Evolutionary conservation across 2,113 vertebrate genomes (phyloP), one percentile per base, ranked within the genome.

Genomic region (Ibidorhyncha struthersii): DNA sequence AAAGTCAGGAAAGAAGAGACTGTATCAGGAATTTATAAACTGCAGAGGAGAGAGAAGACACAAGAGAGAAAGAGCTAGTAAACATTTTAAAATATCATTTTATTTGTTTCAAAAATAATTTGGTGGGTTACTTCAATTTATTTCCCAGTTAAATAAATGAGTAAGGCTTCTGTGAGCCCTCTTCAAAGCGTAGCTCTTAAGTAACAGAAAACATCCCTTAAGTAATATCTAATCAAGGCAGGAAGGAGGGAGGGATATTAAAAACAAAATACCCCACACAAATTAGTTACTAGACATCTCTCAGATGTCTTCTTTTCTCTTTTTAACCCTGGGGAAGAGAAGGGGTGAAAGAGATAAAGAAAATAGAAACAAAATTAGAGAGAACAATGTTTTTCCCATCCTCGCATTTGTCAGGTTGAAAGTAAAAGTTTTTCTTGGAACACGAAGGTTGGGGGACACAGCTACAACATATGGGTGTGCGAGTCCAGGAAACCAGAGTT

Each of bases 191-290:
- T 36, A 77, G n/a, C 30, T 55, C 13, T 90, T 96, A 94, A 93
- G 27, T 45, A 82, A 83, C 32, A 11, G 74, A 70, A 95, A 86
- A 62, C 9, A 67, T 6, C 14, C 59, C 67, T 61, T 50, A 73
- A 85, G 53, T 47, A 86, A 86, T 38, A 77, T 9, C 27, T 56
- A 92, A 87, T 82, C 61, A 80, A 80, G 56, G 38, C 52, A 89
- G 40, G 25, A 86, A 83, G 91, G 25, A 50, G 22, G 67, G 29
- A 67, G 4, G 18, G 20, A 93, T 96, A 91, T 93, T 59, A 94
- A 84, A 85, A 95, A 74, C 56, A 83, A 66, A 96, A 89, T 26
- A 74, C 61, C 70, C 63, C 43, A 74, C 29, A 71, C 12, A 82
- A 89, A 94, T 89, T 74, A 81, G 63, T 81, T 29, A 36, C 18